Base-by-base conservation (phyloP, 2,797 vertebrate species). In the Pangasius macronema region DNA sequence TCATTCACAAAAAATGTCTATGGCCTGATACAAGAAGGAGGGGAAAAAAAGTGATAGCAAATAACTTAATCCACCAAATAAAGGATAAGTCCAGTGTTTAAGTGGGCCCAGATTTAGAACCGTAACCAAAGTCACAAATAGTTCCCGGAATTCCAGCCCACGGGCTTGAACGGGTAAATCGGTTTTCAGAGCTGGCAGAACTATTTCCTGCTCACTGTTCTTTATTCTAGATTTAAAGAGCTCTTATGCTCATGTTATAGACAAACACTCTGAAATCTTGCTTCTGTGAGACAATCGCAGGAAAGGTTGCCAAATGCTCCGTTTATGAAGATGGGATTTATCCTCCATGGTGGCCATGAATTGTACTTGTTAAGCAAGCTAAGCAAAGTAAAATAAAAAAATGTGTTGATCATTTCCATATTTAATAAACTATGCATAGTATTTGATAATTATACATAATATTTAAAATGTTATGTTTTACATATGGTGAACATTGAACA, bases 31-130 rank as follows among this genome's bases (percentile, higher is more conserved):
- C 88, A 94, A 92, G 86, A 82, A 30, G 36, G 91, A 76, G 20
- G 7, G 92, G 39, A 39, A 46, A 92, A 79, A 88, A 93, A 91
- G 93, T 95, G 93, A 95, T 92, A 94, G 91, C 93, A 92, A 95
- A 94, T 93, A 95, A 93, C 89, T 92, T 94, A 94, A 95, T 95
- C 94, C 94, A 93, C 89, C 87, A 93, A 95, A 95, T 95, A 93
- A 94, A 94, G 92, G 91, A 94, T 94, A 93, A 93, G 91, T 94
- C 93, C 90, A 93, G 93, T 93, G 92, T 93, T 95, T 92, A 95
- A 95, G 94, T 95, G 92, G 89, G 89, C 93, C 94, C 92, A 95
- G 90, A 93, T 93, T 93, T 88, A 89, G 87, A 93, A 92, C 91
- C 91, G 94, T 95, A 92, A 93, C 90, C 92, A 92, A 91, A 91